Evolutionary conservation across 1,140 invertebrate species (phyloP), one percentile per base, ranked within the genome.

Genomic region (Heliconius melpomene): DNA sequence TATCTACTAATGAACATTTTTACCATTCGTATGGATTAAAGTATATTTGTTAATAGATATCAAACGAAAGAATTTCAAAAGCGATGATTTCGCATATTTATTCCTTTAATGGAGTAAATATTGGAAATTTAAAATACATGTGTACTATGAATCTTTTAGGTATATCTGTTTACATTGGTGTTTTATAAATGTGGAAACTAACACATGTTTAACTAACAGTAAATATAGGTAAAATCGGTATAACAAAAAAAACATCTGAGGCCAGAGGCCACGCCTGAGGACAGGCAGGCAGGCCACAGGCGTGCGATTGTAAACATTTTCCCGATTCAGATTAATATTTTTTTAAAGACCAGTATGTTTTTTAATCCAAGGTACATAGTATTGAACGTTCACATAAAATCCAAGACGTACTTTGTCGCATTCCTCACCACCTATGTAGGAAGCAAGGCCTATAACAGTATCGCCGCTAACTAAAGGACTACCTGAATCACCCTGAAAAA

Each of bases 401-500:
- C 77, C 81, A 13, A 82, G 50, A 3, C 54, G 66, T 5, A 20
- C 26, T 13, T 75, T 38, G 0, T 23, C 6, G 52, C 85, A 86
- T 9, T 72, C 29, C 2, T 57, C 2, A 9, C 20, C 66, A 1
- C 32, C 72, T 26, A 82, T 79, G 76, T 52, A 85, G 2, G 83
- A 82, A 2, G 75, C 78, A 1, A 86, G 29, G 11, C 85, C 85
- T 18, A 82, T 32, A 1, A 85, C 32, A 16, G 71, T 78, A 11
- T 80, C 74, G 7, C 80, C 75, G n/a, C 70, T 79, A 1, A 81
- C 72, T 18, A 86, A 74, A 23, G 82, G 84, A 79, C 84, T 83
- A 5, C 84, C 85, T 6, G 85, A 84, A 60, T 86, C 85, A 40
- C 79, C 85, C 85, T 86, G 81, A 66, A 80, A 82, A n/a, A 40